Base-by-base conservation (phyloP, 2,113 vertebrate species). In the Eptesicus fuscus region DNA sequence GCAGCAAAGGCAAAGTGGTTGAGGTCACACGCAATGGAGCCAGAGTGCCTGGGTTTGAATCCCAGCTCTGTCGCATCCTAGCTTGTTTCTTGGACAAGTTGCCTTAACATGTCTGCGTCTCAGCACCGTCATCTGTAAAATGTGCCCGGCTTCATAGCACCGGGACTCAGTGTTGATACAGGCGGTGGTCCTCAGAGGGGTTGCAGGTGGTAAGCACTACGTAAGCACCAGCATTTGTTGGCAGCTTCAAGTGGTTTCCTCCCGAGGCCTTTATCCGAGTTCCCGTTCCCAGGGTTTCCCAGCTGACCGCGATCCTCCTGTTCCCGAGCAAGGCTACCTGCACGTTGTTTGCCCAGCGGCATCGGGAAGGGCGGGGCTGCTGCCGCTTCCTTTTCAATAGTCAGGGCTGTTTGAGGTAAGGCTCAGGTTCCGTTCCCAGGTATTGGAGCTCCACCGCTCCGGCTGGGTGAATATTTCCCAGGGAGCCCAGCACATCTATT, bases 401-500 rank as follows among this genome's bases (percentile, higher is more conserved):
- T 25, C 73, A 42, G 53, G 53, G 47, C 51, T 84, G 42, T 84
- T 42, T 53, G 84, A 91, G 79, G 59, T 53, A 40, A 90, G 44
- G n/a, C 71, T 94, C 22, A 25, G 61, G 70, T 69, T 92, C 56
- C 28, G 7, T 47, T 88, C 96, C 86, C 1, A 3, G 69, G 83
- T 88, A 47, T 76, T 84, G 69, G 88, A n/a, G 32, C 79, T 49
- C 53, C 32, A 13, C 67, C 32, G 7, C 7, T 56, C 63, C 0
- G 8, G 61, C 78, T 69, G 61, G 69, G 49, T 70, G 67, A 80
- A 56, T 70, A 49, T 90, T 82, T 94, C 82, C 44, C 40, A 94
- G 53, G 40, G 42, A 90, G 23, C 67, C 78, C 47, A 70, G 53
- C 30, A 35, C 78, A 94, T 97, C 83, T 93, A 93, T 96, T 93